Percentiles rank a stretch among this genome's conserved stretches.
These are phyloP conservation scores for Nineta flava DNA, from an alignment of 2,888 invertebrate species.

Conservation along the genomic window DNA sequence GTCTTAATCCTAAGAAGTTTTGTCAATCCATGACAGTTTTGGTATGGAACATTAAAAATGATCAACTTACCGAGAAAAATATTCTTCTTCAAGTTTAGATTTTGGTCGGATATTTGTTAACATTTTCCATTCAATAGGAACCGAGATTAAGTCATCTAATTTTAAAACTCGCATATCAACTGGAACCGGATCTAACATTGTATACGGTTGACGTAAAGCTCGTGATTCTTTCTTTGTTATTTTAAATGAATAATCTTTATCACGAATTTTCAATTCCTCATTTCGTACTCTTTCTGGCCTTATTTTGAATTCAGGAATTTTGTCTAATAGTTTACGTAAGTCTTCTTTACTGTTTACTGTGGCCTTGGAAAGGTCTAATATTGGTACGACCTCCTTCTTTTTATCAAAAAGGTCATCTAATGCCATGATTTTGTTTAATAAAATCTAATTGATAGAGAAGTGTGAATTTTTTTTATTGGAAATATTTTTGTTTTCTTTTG, in stretches of 20 bases:
- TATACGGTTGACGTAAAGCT: constrained; percentile 43
- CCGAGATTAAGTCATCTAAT: constrained; percentile 62
- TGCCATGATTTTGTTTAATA: constrained; percentile 30
- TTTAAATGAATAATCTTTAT: constrained; percentile 58
- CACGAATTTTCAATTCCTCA: constrained; percentile 63
- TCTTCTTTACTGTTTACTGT: constrained; percentile 67
- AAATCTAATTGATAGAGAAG: no score
- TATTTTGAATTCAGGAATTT: constrained; percentile 81
- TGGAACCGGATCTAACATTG: constrained; percentile 65
- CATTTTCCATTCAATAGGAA: constrained; percentile 88
- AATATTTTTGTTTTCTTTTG: no score
- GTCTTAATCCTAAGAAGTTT: no score
- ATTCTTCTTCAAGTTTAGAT: constrained; percentile 69
- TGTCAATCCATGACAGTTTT: no score
- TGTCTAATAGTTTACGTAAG: constrained; percentile 64
- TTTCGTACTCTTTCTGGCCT: constrained; percentile 66
- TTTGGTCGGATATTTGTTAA: constrained; percentile 75
- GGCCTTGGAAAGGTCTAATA: constrained; percentile 69
- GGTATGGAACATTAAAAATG: neutral
- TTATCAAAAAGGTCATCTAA: constrained; percentile 71
- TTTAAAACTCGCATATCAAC: constrained; percentile 61
- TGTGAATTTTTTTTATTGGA: no score
- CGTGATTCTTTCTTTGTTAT: constrained; percentile 55
- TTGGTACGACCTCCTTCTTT: constrained; percentile 70
- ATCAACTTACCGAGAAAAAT: constrained; percentile 51